phyloP scores from a whole-genome alignment of 2,113 vertebrate species.

The Macheiramphus alcinus region DNA sequence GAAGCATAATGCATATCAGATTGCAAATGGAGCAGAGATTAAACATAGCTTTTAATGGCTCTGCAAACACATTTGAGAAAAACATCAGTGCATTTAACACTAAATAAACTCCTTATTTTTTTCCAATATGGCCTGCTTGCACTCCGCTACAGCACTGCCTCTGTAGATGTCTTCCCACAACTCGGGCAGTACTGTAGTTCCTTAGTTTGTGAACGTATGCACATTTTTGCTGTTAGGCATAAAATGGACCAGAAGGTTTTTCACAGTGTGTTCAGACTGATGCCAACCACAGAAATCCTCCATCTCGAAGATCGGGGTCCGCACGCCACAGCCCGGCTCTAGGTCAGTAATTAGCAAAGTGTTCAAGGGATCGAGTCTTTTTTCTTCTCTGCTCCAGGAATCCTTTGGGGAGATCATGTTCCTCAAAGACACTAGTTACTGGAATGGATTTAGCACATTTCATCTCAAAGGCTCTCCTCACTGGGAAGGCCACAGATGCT shows the following conservation, averaged over 20 bases:
- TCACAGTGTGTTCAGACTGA: neutral
- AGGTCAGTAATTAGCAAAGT: neutral
- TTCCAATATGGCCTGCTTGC: neutral
- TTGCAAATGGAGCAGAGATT: neutral
- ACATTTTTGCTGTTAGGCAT: neutral
- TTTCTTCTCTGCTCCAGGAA: neutral
- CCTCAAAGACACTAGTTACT: neutral
- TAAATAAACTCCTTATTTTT: neutral
- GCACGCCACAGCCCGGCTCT: neutral
- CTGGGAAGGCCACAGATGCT: neutral
- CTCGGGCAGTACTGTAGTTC: neutral
- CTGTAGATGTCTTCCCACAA: neutral
- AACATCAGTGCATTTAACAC: neutral
- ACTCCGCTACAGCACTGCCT: neutral
- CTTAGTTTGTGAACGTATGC: neutral
- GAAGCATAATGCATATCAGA: neutral
- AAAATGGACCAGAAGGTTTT: neutral
- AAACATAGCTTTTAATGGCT: slow-evolving; percentile 3
- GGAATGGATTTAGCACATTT: neutral
- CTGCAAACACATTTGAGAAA: neutral
- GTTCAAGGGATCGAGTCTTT: neutral
- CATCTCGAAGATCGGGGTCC: neutral
- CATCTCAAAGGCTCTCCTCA: neutral
- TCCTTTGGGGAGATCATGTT: neutral
- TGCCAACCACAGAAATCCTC: neutral